These are phyloP conservation scores for Climacteris rufus DNA, from an alignment of 2,113 vertebrate species.

Conservation along the genomic window DNA sequence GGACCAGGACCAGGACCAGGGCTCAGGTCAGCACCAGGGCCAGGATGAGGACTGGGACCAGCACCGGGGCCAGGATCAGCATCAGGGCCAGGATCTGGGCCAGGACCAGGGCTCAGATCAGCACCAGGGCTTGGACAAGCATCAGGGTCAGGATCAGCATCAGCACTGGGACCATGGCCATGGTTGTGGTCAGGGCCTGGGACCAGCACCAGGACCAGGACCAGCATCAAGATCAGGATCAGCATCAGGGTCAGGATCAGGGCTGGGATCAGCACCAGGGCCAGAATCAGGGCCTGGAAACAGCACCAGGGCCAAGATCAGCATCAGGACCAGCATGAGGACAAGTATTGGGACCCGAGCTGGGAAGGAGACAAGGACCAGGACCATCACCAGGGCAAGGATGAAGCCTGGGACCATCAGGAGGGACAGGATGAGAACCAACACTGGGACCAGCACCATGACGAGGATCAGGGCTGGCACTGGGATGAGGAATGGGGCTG, in stretches of 20 bases:
- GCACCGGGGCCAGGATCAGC: background rate
- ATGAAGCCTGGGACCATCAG: background rate
- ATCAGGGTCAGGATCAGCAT: background rate
- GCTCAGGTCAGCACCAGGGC: too few species aligned
- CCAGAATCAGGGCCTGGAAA: too few species aligned
- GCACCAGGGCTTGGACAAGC: background rate
- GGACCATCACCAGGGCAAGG: rapidly evolving
- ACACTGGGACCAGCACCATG: background rate
- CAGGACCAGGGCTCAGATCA: too few species aligned
- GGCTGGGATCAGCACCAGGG: rapidly evolving
- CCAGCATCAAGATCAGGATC: rapidly evolving
- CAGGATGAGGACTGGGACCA: too few species aligned
- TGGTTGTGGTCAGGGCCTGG: background rate
- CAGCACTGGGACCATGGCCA: too few species aligned
- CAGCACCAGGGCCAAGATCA: background rate
- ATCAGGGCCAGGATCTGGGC: too few species aligned
- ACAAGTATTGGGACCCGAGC: background rate
- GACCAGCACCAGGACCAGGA: rapidly evolving
- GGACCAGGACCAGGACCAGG: rapidly evolving
- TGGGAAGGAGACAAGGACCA: rapidly evolving
- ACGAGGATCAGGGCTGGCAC: background rate
- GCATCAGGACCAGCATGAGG: background rate
- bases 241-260: background rate
- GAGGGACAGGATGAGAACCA: background rate
- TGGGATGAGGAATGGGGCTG: background rate